Conservation (phyloP, 2,797 vertebrate species). For the Crenuchus spilurus region DNA sequence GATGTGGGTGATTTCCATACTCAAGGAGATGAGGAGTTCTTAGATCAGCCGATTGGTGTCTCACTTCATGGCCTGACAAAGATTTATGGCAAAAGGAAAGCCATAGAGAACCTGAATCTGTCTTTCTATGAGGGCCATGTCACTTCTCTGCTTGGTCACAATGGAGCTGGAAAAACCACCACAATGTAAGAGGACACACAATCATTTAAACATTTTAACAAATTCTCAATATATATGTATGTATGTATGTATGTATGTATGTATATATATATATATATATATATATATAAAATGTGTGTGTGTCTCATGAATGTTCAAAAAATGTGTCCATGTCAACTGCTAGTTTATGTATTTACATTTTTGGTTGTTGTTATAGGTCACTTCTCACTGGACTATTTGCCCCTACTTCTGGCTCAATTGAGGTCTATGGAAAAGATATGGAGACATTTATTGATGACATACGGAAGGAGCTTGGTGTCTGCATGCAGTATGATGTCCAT, state of each 20-base stretch:
- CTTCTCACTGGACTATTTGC: conserved; percentile 92
- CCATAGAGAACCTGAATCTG: conserved; percentile 89
- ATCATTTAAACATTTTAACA: too few relatives aligned
- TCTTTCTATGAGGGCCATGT: conserved; percentile 94
- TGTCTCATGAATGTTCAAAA: background rate
- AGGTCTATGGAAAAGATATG: conserved; percentile 91
- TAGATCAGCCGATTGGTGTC: conserved; percentile 85
- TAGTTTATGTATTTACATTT: conserved; percentile 60
- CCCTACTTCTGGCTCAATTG: conserved; percentile 85
- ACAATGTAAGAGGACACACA: conserved; percentile 84
- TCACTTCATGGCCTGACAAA: conserved; percentile 88
- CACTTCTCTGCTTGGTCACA: conserved; percentile 94
- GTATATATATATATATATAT: too few relatives aligned
- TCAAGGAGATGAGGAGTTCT: conserved; percentile 80
- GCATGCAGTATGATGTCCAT: conserved; percentile 96
- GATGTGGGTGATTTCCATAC: conserved; percentile 69
- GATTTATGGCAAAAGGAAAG: conserved; percentile 82
- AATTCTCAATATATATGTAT: too few relatives aligned
- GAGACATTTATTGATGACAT: conserved; percentile 78
- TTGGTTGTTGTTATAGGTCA: conserved; percentile 80
- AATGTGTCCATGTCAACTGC: background rate
- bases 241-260: too few relatives aligned
- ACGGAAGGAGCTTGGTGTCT: conserved; percentile 89
- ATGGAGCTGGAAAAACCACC: conserved; percentile 97
- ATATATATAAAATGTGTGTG: too few relatives aligned